Evolutionary conservation across 2,113 vertebrate genomes (phyloP).

Genomic region (Ptychochromis oligacanthus): DNA sequence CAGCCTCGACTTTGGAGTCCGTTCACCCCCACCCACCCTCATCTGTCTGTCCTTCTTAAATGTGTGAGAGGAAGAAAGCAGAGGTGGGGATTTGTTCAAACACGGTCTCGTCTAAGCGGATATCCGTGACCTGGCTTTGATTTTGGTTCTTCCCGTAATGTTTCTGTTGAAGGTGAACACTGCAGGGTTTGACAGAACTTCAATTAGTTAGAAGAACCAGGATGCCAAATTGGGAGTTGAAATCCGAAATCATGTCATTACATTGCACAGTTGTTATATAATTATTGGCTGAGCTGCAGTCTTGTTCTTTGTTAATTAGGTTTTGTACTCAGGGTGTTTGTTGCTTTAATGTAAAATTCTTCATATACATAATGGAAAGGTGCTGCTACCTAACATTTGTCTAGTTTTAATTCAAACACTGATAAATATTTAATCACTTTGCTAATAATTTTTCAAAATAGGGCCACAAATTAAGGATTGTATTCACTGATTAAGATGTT

Average conservation of each 20-base stretch:
- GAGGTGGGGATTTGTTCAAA: neutral
- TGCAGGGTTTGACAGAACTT: neutral
- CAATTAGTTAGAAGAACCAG: neutral
- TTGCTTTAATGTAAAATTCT: neutral
- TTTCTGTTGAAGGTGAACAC: neutral
- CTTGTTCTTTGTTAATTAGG: neutral
- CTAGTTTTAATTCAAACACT: neutral
- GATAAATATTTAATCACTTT: too few species aligned
- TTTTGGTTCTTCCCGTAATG: neutral
- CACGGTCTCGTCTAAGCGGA: conserved; percentile 2
- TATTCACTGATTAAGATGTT: neutral
- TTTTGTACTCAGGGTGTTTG: neutral
- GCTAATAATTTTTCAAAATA: neutral
- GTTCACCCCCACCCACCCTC: neutral
- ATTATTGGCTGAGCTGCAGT: neutral
- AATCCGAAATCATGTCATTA: neutral
- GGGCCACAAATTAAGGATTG: neutral
- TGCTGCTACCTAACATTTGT: neutral
- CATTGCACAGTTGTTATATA: neutral
- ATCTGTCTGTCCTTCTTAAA: accelerated
- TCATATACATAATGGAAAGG: neutral
- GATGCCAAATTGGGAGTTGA: neutral
- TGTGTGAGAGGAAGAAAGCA: neutral
- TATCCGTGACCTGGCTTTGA: conserved; percentile 25
- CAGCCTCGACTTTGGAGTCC: neutral